phyloP scores from a whole-genome alignment of 2,113 vertebrate species.

The Pterocles burchelli region DNA sequence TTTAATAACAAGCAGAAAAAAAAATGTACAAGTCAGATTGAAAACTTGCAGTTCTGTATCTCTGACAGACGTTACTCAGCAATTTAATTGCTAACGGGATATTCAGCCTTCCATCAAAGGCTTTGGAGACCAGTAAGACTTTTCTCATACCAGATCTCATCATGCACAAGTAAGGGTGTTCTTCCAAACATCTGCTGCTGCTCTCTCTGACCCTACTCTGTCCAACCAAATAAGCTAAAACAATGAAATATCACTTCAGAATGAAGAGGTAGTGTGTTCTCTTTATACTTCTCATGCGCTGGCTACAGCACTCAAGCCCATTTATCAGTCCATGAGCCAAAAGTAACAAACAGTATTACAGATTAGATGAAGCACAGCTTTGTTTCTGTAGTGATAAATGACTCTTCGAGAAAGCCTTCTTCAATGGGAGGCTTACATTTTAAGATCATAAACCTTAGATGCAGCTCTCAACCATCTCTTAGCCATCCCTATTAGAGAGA shows the following conservation, averaged over 20 bases:
- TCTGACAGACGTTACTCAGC: neutral
- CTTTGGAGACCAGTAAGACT: too few relatives aligned
- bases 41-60: too few relatives aligned
- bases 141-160: neutral
- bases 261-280: accelerated
- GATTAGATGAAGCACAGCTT: accelerated
- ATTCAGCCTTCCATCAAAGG: neutral
- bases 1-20: accelerated
- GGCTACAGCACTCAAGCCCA: neutral
- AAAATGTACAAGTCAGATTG: too few relatives aligned
- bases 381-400: accelerated
- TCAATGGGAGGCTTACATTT: neutral
- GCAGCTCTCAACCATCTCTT: neutral
- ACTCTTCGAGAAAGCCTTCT: neutral
- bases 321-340: accelerated
- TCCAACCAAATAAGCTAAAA: neutral
- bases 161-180: neutral
- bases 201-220: accelerated
- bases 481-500: neutral
- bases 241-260: accelerated
- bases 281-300: accelerated
- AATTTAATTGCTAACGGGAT: neutral
- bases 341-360: too few relatives aligned
- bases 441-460: neutral
- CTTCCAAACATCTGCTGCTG: neutral